Conservation (phyloP, 30 jellyfish, hydroid and myxozoan genomes). For the Hydractinia symbiolongicarpus region DNA sequence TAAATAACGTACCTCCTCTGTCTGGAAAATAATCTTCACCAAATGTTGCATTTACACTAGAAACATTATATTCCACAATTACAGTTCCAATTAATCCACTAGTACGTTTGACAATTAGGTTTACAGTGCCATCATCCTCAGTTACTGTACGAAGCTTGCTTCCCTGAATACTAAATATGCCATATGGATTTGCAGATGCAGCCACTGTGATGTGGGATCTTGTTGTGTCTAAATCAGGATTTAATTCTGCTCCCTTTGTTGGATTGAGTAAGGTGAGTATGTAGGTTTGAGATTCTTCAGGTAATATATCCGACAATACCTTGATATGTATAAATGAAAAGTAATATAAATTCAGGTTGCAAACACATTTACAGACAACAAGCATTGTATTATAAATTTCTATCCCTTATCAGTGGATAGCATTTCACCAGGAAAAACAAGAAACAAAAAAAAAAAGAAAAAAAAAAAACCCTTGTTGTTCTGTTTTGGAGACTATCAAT, state of each 20-base stretch:
- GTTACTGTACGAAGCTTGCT: constrained; percentile 34
- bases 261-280: constrained; percentile 29
- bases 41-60: constrained; percentile 47
- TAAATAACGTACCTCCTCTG: constrained; percentile 39
- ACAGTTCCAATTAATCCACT: constrained; percentile 70
- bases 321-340: background rate
- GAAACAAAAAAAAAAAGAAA: no score
- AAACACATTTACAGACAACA: no score
- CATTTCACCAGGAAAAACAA: no score
- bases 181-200: constrained; percentile 83
- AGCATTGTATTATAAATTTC: no score
- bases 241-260: constrained; percentile 71
- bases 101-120: constrained; percentile 35
- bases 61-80: constrained; percentile 18
- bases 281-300: constrained; percentile 66
- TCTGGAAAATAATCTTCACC: constrained; percentile 57
- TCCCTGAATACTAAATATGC: constrained; percentile 41
- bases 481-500: no score
- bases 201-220: constrained; percentile 55
- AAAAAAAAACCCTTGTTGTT: no score
- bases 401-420: no score
- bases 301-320: constrained; percentile 53
- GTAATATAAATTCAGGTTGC: background rate
- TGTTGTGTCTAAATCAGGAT: constrained; percentile 43
- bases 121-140: constrained; percentile 58